Evolutionary conservation across 2,888 invertebrate genomes (phyloP).

Genomic region (Anthrax anthrax): DNA sequence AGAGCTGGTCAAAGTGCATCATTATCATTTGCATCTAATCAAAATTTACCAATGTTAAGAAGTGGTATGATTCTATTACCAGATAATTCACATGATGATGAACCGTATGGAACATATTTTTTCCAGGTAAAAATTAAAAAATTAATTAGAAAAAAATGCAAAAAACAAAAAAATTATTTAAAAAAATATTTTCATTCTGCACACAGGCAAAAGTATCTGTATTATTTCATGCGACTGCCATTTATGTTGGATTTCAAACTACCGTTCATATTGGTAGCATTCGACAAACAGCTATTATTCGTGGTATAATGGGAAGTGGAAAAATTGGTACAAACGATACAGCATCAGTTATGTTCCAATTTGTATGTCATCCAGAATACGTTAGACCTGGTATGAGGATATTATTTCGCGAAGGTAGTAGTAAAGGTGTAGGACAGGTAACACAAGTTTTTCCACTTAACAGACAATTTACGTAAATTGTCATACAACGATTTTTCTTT

Average conservation of each 20-base stretch:
- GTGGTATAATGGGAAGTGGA: conserved; percentile 47
- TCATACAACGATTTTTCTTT: neutral
- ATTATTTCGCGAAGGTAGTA: conserved; percentile 67
- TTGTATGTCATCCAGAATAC: conserved; percentile 80
- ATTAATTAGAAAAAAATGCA: neutral
- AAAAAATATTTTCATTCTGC: conserved; percentile 20
- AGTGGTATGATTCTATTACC: conserved; percentile 77
- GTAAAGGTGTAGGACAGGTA: conserved; percentile 76
- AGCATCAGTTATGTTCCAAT: conserved; percentile 76
- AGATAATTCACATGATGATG: conserved; percentile 29
- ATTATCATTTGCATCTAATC: conserved; percentile 41
- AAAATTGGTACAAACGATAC: conserved; percentile 61
- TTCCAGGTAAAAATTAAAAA: conserved; percentile 38
- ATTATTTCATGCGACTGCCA: conserved; percentile 73
- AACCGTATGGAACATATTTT: conserved; percentile 45
- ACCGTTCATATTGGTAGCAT: conserved; percentile 94
- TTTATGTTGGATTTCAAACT: conserved; percentile 73
- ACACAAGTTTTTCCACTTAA: conserved; percentile 56
- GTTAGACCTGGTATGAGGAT: conserved; percentile 61
- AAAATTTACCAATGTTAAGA: conserved; percentile 41
- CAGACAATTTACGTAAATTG: conserved; percentile 13
- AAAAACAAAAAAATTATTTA: neutral
- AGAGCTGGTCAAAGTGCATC: conserved; percentile 85
- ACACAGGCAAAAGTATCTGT: conserved; percentile 78
- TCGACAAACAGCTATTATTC: conserved; percentile 84